A percentile compares a stretch with the other conserved stretches of the same genome.
These are phyloP conservation scores for Campylorhamphus procurvoides DNA, from an alignment of 2,113 vertebrate genomes.

Conservation along the genomic window DNA sequence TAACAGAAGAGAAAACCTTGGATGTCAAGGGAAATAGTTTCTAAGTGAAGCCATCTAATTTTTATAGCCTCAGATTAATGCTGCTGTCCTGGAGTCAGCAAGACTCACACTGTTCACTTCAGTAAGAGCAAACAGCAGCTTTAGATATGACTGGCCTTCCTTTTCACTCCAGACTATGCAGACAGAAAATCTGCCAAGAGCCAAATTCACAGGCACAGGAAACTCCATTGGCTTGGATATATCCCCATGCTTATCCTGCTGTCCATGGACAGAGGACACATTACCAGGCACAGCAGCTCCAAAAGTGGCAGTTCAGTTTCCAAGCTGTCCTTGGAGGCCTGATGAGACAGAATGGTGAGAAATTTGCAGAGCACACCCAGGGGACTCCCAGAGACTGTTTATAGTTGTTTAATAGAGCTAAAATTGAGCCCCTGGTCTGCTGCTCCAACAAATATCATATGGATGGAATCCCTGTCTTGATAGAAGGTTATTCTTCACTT, in stretches of 20 bases:
- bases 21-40: background rate
- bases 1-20: background rate
- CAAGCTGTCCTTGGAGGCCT: background rate
- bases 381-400: background rate
- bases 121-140: background rate
- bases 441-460: fast-evolving
- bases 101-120: background rate
- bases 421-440: background rate
- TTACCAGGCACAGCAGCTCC: background rate
- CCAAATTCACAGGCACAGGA: background rate
- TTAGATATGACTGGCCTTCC: background rate
- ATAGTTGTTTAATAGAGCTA: too few relatives aligned
- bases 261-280: too few relatives aligned
- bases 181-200: background rate
- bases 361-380: background rate
- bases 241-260: fast-evolving
- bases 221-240: fast-evolving
- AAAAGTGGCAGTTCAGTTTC: fast-evolving
- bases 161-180: background rate
- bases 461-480: fast-evolving
- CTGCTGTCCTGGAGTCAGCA: background rate
- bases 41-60: background rate
- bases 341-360: background rate
- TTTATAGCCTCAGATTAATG: background rate
- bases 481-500: background rate